These are phyloP conservation scores for Leptogaster cylindrica DNA, from an alignment of 2,888 invertebrate genomes.

Conservation along the genomic window DNA sequence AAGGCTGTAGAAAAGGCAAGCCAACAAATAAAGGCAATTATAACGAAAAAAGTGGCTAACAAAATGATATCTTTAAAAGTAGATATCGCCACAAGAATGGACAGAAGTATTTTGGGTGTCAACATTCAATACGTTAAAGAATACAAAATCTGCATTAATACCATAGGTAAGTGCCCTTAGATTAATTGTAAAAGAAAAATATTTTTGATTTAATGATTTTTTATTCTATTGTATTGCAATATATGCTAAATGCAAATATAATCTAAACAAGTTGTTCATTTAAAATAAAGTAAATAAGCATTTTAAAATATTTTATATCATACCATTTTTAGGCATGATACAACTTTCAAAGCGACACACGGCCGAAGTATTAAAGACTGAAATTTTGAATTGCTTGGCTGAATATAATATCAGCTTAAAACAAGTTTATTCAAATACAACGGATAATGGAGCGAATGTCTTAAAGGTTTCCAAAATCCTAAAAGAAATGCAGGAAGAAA, in stretches of 20 bases:
- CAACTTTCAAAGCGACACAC: conserved; percentile 40
- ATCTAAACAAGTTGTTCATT: no score
- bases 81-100: background rate
- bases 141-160: conserved; percentile 29
- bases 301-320: no score
- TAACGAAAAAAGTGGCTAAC: background rate
- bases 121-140: conserved; percentile 43
- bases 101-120: conserved; percentile 25
- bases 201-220: no score
- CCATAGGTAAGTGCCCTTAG: no score
- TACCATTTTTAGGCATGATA: conserved; percentile 40
- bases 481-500: conserved; percentile 34
- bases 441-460: conserved; percentile 45
- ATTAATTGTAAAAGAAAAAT: no score
- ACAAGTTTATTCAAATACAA: conserved; percentile 46
- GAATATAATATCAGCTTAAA: conserved; percentile 44
- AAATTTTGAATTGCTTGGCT: conserved; percentile 42
- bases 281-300: no score
- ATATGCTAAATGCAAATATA: no score
- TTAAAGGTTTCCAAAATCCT: conserved; percentile 35
- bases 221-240: no score
- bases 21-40: background rate
- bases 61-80: background rate
- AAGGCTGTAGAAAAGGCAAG: background rate
- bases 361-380: conserved; percentile 41